phyloP scores from a whole-genome alignment of 2,888 invertebrate genomes.

The Dolichopus griseipennis region DNA sequence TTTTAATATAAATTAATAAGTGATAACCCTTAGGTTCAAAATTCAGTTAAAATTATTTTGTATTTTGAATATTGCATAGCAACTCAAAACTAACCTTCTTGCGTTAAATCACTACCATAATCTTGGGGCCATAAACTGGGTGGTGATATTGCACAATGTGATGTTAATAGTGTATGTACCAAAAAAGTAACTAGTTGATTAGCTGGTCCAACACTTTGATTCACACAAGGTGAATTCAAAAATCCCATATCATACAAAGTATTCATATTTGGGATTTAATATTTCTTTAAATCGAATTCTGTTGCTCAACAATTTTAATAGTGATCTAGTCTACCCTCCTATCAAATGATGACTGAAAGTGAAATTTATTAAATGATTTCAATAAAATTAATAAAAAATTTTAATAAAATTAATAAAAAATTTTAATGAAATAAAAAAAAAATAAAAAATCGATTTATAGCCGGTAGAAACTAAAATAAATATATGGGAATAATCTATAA shows the following conservation, averaged over 20 bases:
- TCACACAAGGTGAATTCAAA: constrained; percentile 27
- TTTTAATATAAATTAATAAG: background rate
- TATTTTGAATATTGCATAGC: background rate
- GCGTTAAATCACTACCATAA: constrained; percentile 24
- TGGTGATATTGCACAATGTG: constrained; percentile 50
- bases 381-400: no score
- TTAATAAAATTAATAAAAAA: no score
- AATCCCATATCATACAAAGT: constrained; percentile 29
- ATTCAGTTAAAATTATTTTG: no score
- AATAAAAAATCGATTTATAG: no score
- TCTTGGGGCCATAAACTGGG: constrained; percentile 51
- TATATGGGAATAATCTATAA: no score
- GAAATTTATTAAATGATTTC: background rate
- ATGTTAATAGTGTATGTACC: constrained; percentile 50
- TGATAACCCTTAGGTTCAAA: background rate
- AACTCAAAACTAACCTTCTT: background rate
- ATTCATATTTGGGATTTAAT: constrained; percentile 21
- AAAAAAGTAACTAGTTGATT: constrained; percentile 48
- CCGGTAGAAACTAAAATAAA: no score
- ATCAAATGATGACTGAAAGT: background rate
- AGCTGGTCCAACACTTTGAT: constrained; percentile 29
- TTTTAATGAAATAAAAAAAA: no score
- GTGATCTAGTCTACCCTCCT: background rate
- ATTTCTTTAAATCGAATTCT: background rate
- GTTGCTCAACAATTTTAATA: no score